phyloP scores from a whole-genome alignment of 2,797 vertebrate genomes.

The Momotus momota region DNA sequence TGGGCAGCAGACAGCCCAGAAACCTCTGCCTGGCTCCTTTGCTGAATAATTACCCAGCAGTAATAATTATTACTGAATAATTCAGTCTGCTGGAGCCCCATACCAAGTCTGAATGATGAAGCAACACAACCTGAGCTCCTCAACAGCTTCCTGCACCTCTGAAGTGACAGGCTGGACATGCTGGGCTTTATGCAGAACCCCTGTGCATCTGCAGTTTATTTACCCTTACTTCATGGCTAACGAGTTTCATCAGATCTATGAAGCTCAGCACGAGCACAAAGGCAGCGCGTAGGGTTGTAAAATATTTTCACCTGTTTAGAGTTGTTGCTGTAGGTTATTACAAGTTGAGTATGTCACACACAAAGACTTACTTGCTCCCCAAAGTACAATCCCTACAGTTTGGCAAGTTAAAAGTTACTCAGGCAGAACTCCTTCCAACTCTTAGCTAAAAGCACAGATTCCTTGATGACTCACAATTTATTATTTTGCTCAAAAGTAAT shows the following conservation, averaged over 20 bases:
- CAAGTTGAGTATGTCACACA: neutral
- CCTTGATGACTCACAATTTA: neutral
- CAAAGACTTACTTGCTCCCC: neutral
- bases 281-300: neutral
- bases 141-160: fast-evolving
- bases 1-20: neutral
- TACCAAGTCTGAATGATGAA: neutral
- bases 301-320: neutral
- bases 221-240: neutral
- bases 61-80: no score
- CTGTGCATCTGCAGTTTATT: neutral
- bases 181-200: neutral
- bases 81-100: neutral
- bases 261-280: neutral
- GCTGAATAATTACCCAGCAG: neutral
- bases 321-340: no score
- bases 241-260: neutral
- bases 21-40: neutral
- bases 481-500: neutral
- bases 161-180: neutral
- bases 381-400: neutral
- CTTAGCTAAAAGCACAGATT: neutral
- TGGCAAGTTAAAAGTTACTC: neutral
- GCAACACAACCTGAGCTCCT: neutral
- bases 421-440: neutral